Evolutionary conservation across 2,797 vertebrate genomes (phyloP), one percentile per base, ranked within the genome.

Genomic region (Borostomias antarcticus): DNA sequence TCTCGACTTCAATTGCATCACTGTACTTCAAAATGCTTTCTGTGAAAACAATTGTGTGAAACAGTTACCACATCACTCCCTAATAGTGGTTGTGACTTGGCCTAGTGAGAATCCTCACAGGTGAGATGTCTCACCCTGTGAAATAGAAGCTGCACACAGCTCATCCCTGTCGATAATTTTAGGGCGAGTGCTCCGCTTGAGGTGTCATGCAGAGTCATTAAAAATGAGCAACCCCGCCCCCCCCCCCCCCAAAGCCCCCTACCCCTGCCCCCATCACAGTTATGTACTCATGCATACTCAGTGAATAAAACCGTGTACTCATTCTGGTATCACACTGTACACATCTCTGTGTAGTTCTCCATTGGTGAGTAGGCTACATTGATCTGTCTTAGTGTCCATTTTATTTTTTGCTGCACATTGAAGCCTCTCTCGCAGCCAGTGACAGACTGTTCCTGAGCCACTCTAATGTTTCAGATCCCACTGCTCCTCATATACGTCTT

Each of bases 321-420:
- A n/a, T n/a, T n/a, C n/a, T n/a, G n/a, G n/a, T 26, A n/a, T 25
- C 8, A 51, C 21, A 10, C 21, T 45, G 13, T 15, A 45, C 2
- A n/a, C 40, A 17, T 45, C 48, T 51, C 48, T 51, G n/a, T 21
- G 10, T 25, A 3, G 17, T 21, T 50, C 47, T 50, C 23, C 7
- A 50, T 19, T 50, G 35, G 13, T 11, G 19, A 50, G 21, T 50
- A 50, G 47, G 47, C n/a, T 9, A 50, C 5, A 50, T 25, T 50
- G n/a, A 9, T 56, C 32, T 56, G 53, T 56, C 32, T 33, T 32
- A 29, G 53, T 19, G 19, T 17, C 28, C 53, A 56, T 56, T 33
- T 56, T 32, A 3, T 26, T 19, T 21, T 33, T 2, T 56, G 1
- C 7, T 32, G 53, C 17, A 1, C 17, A 4, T 32, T 9, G 15